These are phyloP conservation scores for Helicoverpa assulta DNA, from an alignment of 2,888 invertebrate genomes.

Conservation along the genomic window DNA sequence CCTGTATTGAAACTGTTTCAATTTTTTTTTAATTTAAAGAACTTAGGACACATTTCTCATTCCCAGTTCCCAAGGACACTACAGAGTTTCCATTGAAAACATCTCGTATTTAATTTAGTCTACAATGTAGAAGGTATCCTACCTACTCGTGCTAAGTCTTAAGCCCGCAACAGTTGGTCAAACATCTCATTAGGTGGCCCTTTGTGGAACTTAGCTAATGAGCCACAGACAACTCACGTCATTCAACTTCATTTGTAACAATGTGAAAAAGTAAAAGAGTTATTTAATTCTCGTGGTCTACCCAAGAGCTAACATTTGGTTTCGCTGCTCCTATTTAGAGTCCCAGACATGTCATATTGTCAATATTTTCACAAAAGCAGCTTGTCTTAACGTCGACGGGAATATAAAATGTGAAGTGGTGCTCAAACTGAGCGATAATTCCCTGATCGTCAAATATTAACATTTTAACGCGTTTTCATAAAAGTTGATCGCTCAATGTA, in stretches of 20 bases:
- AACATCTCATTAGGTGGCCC: conserved; percentile 13
- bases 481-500: conserved; percentile 17
- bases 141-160: not conserved
- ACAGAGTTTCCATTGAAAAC: not conserved
- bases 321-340: too few species aligned
- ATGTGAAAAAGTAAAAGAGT: not conserved
- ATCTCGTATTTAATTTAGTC: not conserved
- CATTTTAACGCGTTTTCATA: conserved; percentile 20
- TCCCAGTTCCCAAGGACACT: not conserved
- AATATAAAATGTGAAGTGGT: conserved; percentile 13
- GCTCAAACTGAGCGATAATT: conserved; percentile 3
- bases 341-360: too few species aligned
- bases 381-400: not conserved
- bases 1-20: too few species aligned
- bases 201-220: conserved; percentile 46
- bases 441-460: conserved; percentile 18
- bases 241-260: conserved; percentile 14
- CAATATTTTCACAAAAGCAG: not conserved
- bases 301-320: too few species aligned
- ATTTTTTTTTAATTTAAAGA: too few species aligned
- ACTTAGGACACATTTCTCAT: too few species aligned
- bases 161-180: conserved; percentile 16
- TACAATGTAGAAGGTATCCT: too few species aligned
- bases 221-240: conserved; percentile 28
- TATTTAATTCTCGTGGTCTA: not conserved